Evolutionary conservation across 2,113 vertebrate genomes (phyloP), one percentile per base, ranked within the genome.

Genomic region (Lepus americanus): DNA sequence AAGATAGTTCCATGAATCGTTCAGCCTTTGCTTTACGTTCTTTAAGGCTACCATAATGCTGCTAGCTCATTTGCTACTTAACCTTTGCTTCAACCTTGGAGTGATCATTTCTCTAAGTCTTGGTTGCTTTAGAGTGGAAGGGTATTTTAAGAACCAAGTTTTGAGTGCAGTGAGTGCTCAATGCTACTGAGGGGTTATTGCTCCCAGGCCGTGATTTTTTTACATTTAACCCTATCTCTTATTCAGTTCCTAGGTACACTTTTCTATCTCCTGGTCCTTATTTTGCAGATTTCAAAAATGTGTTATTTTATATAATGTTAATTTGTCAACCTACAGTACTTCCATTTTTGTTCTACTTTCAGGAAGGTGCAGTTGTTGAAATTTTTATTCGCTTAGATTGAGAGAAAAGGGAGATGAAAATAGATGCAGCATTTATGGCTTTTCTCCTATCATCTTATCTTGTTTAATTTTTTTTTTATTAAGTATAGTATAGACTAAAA

Each of bases 391-490:
- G 39, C 51, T 91, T 53, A n/a, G 4, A 82, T 51, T 81, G 36
- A 84, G 39, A 86, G 67, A 53, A 81, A 69, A 51, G 20, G 51
- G n/a, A 63, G 84, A 33, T 82, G 29, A 77, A 13, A 59, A 95
- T 59, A 92, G 9, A 63, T 61, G 67, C 74, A 80, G 49, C 55
- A n/a, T 81, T 89, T 53, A 51, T 89, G 39, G 12, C 51, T 81
- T 89, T 92, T 70, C 76, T 53, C 9, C 9, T 76, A 6, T 63
- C 22, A 63, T 33, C 4, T 61, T 82, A 17, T 81, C 22, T 90
- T 79, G 29, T 84, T 83, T 89, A 82, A 78, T 49, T 49, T 79
- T 74, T 79, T 74, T 72, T 84, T 95, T 61, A 22, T 80, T 81
- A 19, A 49, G 14, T 90, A 33, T 61, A 79, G 84, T 80, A 20